Conservation (phyloP, 1,140 invertebrate species). For the Sitobion miscanthi region DNA sequence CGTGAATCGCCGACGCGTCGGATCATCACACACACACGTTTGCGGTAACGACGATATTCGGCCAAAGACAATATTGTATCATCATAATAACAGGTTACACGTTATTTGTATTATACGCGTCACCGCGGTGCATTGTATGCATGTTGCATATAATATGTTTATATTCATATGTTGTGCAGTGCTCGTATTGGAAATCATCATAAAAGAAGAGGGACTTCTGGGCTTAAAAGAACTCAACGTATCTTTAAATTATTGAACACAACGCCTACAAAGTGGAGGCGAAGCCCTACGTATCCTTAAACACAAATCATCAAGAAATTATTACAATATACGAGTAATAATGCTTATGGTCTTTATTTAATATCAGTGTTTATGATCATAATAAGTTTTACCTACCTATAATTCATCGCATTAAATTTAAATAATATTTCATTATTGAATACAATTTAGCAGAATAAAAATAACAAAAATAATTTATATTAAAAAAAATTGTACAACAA, state of each 20-base stretch:
- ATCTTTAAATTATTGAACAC: no score
- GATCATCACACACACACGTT: not conserved
- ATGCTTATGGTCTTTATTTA: not conserved
- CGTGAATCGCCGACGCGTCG: not conserved
- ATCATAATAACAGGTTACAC: not conserved
- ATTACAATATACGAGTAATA: not conserved
- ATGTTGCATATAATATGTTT: not conserved
- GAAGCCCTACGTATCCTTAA: not conserved
- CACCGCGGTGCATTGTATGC: not conserved
- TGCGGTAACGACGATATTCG: not conserved
- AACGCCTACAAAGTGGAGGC: no score
- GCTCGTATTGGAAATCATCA: not conserved
- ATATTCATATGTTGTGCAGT: not conserved
- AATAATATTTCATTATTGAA: not conserved
- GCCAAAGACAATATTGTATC: not conserved
- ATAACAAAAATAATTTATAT: not conserved
- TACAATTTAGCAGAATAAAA: not conserved
- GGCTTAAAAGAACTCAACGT: not conserved
- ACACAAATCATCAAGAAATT: not conserved
- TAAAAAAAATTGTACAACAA: not conserved
- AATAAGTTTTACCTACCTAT: no score
- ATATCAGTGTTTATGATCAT: no score
- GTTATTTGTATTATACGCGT: not conserved
- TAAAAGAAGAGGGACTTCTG: not conserved
- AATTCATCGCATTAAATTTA: not conserved